Percentiles rank a stretch among this genome's conserved stretches.
phyloP scores from a whole-genome alignment of 92 coral and sea anemone genomes.

The Zoanthus gigantus region DNA sequence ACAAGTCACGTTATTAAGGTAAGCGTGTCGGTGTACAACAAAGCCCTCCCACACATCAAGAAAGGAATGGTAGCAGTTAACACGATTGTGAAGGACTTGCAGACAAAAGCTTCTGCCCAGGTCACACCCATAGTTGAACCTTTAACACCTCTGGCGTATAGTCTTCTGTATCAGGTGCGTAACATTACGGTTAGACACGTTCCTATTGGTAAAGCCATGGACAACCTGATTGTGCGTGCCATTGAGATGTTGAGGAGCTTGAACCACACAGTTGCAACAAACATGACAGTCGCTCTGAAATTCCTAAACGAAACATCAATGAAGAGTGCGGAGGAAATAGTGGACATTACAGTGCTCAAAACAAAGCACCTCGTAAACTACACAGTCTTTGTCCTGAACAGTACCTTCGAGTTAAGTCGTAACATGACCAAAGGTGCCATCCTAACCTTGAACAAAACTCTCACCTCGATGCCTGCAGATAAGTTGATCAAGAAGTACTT shows the following conservation, averaged over 20 bases:
- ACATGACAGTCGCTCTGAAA: conserved; percentile 64
- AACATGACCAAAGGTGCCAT: conserved; percentile 64
- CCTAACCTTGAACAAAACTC: conserved; percentile 66
- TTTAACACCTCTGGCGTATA: conserved; percentile 68
- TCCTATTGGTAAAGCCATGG: conserved; percentile 71
- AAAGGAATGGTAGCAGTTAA: conserved; percentile 52
- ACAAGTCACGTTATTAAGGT: conserved; percentile 65
- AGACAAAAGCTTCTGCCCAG: conserved; percentile 54
- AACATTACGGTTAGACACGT: conserved; percentile 74
- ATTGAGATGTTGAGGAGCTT: conserved; percentile 58
- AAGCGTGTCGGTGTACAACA: conserved; percentile 65
- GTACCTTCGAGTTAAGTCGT: conserved; percentile 66
- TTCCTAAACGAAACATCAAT: conserved; percentile 75
- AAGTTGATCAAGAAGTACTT: conserved; percentile 66
- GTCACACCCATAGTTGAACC: conserved; percentile 74
- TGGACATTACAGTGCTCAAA: conserved; percentile 72
- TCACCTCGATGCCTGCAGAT: conserved; percentile 68
- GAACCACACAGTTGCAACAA: conserved; percentile 77
- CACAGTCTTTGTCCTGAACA: conserved; percentile 67
- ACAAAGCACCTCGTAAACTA: conserved; percentile 60
- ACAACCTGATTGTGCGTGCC: conserved; percentile 63
- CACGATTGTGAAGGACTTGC: conserved; percentile 51
- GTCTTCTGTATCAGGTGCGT: conserved; percentile 65
- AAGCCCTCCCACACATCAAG: conserved; percentile 62
- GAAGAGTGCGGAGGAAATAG: conserved; percentile 79